Percentiles rank a stretch among this genome's conserved stretches.
These are phyloP conservation scores for Agrochola litura DNA, from an alignment of 2,888 invertebrate species.

Conservation along the genomic window DNA sequence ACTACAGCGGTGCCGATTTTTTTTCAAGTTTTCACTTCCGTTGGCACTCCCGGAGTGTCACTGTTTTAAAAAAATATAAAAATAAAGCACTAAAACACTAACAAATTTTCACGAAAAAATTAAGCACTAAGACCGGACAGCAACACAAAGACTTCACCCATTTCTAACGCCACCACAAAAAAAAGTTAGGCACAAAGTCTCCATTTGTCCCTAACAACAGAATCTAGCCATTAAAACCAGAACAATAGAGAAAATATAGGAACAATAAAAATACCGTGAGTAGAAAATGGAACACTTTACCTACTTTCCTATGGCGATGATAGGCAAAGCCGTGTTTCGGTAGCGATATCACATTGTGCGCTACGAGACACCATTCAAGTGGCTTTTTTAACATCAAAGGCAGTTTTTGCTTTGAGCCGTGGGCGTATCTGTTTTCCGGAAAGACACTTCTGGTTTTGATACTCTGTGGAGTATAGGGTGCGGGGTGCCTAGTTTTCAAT, in stretches of 20 bases:
- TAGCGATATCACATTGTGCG: slow-evolving; percentile 71
- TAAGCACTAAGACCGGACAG: neutral
- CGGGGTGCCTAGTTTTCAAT: neutral
- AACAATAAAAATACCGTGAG: slow-evolving; percentile 58
- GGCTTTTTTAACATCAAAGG: slow-evolving; percentile 84
- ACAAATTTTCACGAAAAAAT: neutral
- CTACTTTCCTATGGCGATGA: slow-evolving; percentile 62
- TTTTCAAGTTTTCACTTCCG: too few relatives aligned
- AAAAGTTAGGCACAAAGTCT: slow-evolving; percentile 37
- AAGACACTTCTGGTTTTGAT: slow-evolving; percentile 59
- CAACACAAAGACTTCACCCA: slow-evolving; percentile 25
- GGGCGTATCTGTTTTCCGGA: slow-evolving; percentile 58
- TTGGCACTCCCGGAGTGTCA: too few relatives aligned
- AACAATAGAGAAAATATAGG: slow-evolving; percentile 54
- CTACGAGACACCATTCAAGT: slow-evolving; percentile 77
- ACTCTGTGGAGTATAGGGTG: slow-evolving; percentile 18
- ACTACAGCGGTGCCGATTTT: too few relatives aligned
- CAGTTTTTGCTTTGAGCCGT: slow-evolving; percentile 73
- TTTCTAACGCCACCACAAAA: slow-evolving; percentile 31
- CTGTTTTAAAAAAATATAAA: too few relatives aligned
- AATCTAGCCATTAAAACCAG: slow-evolving; percentile 57
- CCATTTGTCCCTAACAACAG: slow-evolving; percentile 55
- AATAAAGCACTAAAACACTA: neutral
- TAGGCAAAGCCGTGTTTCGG: slow-evolving; percentile 57
- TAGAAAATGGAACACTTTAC: slow-evolving; percentile 65